A percentile compares a stretch with the other conserved stretches of the same genome.
Evolutionary conservation across 2,888 invertebrate genomes (phyloP).

Genomic region (Parnassius orleans): DNA sequence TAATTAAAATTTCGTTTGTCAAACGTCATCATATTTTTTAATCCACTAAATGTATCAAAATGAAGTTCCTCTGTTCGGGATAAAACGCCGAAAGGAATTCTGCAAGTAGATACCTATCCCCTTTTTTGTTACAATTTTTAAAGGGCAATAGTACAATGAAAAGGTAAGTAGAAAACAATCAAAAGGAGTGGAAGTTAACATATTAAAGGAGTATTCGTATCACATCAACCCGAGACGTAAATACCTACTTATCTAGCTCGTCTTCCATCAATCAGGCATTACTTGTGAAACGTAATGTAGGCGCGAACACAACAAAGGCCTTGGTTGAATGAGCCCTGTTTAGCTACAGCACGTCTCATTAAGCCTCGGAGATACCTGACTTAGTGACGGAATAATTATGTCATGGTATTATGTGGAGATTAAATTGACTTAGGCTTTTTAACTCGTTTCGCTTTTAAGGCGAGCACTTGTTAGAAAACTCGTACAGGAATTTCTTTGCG

Average conservation of each 20-base stretch:
- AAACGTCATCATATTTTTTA: no score
- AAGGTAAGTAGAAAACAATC: no score
- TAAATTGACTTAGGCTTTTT: conserved; percentile 7
- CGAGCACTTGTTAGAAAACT: conserved; percentile 1
- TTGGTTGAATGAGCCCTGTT: not conserved
- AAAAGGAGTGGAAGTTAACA: no score
- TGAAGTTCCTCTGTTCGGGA: no score
- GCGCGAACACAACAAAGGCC: conserved; percentile 1
- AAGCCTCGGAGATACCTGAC: not conserved
- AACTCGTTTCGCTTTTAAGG: not conserved
- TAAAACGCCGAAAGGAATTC: no score
- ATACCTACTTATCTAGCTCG: not conserved
- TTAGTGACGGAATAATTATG: conserved; percentile 6
- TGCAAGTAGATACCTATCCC: no score
- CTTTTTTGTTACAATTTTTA: no score
- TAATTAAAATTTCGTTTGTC: no score
- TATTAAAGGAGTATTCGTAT: no score
- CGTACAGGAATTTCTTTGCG: not conserved
- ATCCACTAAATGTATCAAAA: no score
- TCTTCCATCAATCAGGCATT: not conserved
- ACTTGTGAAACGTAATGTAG: not conserved
- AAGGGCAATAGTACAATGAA: no score
- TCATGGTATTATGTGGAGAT: conserved; percentile 3
- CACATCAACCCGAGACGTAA: no score
- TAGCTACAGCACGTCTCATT: not conserved